Evolutionary conservation across 2,797 vertebrate species (phyloP), one percentile per base, ranked within the genome.

Genomic region (Ctenochaetus hawaiiensis): DNA sequence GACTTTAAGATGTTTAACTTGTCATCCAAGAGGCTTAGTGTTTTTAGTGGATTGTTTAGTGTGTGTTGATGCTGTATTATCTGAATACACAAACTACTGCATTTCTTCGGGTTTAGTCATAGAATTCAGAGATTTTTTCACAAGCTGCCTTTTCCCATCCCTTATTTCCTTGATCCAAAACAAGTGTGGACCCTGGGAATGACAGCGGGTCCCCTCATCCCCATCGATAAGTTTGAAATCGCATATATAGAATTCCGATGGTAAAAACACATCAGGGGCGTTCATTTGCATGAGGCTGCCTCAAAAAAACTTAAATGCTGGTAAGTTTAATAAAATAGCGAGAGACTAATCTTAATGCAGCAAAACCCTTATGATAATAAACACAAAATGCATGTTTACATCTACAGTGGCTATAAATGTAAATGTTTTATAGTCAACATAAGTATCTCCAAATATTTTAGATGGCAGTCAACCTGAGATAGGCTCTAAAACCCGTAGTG

Each of bases 121-220:
- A 34, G 30, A 48, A 69, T n/a, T 65, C 18, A 4, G 8, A 59
- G 22, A 12, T 43, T 72, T 78, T 26, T 60, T 78, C 26, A 48
- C 53, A 20, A 37, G 37, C 14, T 18, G 18, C 16, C 2, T 51
- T 44, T 64, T 57, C 6, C 6, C 3, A 5, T 30, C 30, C 30
- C 30, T 30, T 30, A 30, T 11, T 47, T 37, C 16, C 26, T n/a
- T 12, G 5, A 1, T 2, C 41, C 4, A 47, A 61, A 56, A 61
- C 41, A 39, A 34, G 37, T 1, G 37, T 23, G 14, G 14, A 3
- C 47, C 22, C 6, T 53, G 11, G 13, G 41, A 67, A 52, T 26
- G 22, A 20, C 18, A 57, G 48, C 49, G 26, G 12, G 8, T 41
- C n/a, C 18, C 23, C 20, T 48, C 23, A 43, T 6, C 47, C 60